These are phyloP conservation scores for Teleiodes luculella DNA, from an alignment of 2,888 invertebrate genomes.

Conservation along the genomic window DNA sequence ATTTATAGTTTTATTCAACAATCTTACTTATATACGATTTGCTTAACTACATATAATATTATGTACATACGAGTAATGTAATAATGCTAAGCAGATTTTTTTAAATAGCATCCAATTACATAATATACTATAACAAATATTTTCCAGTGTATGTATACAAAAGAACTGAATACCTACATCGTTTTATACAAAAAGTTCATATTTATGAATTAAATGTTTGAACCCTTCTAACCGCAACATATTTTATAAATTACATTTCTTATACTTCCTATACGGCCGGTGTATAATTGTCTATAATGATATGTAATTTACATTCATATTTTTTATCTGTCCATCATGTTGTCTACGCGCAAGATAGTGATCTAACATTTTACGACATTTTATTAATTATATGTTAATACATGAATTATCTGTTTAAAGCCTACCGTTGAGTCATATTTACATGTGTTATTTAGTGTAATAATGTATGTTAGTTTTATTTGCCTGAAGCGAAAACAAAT, in stretches of 20 bases:
- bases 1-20: not conserved
- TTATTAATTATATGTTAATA: conserved; percentile 25
- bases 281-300: conserved; percentile 50
- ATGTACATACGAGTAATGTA: no score
- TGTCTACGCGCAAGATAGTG: conserved; percentile 34
- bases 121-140: no score
- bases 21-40: no score
- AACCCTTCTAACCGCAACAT: not conserved
- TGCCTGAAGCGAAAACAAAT: not conserved
- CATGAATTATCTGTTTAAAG: not conserved
- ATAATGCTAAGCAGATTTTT: no score
- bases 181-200: no score
- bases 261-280: conserved; percentile 37
- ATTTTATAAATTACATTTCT: not conserved
- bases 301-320: conserved; percentile 28
- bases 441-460: not conserved
- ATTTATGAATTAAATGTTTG: no score
- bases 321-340: conserved; percentile 40
- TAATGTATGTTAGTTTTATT: not conserved
- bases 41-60: no score
- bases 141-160: no score
- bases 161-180: no score
- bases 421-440: conserved; percentile 2
- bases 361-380: conserved; percentile 35
- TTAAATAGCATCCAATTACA: no score